phyloP scores from a whole-genome alignment of 2,113 vertebrate genomes.

The Buteo buteo region DNA sequence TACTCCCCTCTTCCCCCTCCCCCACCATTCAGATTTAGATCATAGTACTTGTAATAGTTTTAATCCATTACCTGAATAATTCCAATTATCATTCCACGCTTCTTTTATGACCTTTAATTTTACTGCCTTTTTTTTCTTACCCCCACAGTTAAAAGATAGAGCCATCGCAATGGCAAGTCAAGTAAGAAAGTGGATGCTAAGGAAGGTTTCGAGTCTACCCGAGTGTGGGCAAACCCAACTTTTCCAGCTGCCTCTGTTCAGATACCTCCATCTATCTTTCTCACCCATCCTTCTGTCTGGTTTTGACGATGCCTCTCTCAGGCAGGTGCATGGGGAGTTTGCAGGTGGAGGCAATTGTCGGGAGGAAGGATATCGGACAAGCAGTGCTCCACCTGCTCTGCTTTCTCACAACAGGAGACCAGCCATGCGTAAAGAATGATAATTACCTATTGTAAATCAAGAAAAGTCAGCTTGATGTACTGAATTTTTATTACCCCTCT shows the following conservation, averaged over 20 bases:
- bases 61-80: conserved; percentile 40
- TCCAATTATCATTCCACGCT: conserved; percentile 15
- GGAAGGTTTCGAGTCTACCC: background rate
- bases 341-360: background rate
- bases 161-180: background rate
- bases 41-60: background rate
- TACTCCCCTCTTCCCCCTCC: background rate
- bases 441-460: conserved; percentile 55
- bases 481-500: conserved; percentile 36
- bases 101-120: conserved; percentile 12
- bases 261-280: background rate
- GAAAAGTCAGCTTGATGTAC: background rate
- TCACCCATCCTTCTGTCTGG: background rate
- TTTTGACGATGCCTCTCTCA: background rate
- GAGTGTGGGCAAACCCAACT: background rate
- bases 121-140: background rate
- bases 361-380: background rate
- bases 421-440: conserved; percentile 2
- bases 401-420: background rate
- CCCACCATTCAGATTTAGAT: conserved; percentile 27
- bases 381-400: conserved; percentile 9
- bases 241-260: background rate
- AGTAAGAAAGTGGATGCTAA: background rate
- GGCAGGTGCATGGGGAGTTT: background rate
- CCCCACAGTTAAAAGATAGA: background rate